These are phyloP conservation scores for Hirundo rustica DNA, from an alignment of 2,797 vertebrate species.

Conservation along the genomic window DNA sequence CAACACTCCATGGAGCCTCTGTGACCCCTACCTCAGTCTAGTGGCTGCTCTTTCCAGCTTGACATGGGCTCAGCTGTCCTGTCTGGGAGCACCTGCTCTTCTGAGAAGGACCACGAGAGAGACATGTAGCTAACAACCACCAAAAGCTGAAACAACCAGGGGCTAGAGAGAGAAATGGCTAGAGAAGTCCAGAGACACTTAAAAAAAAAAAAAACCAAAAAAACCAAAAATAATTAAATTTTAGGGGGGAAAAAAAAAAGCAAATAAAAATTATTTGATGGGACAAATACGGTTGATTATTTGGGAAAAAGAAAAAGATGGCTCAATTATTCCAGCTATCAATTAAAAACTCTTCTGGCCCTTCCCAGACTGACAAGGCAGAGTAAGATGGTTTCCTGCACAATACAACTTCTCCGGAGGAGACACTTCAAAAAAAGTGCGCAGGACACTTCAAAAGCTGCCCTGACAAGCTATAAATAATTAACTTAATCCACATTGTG, in stretches of 20 bases:
- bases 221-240: background rate
- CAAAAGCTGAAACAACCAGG: background rate
- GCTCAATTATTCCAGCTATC: background rate
- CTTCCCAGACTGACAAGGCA: background rate
- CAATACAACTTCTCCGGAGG: background rate
- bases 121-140: background rate
- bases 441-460: background rate
- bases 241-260: background rate
- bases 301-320: background rate
- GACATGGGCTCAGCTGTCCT: background rate
- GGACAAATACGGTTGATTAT: background rate
- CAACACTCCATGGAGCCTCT: accelerated
- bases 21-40: background rate
- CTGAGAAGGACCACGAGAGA: background rate
- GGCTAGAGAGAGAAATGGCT: background rate
- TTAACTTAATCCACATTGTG: conserved; percentile 49
- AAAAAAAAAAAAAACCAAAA: background rate
- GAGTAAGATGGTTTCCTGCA: background rate
- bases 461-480: conserved; percentile 42
- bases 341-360: background rate
- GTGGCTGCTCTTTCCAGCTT: background rate
- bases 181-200: background rate
- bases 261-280: background rate
- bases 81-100: background rate
- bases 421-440: no score